These are phyloP conservation scores for Andrena trimmerana DNA, from an alignment of 2,888 invertebrate species.

Conservation along the genomic window DNA sequence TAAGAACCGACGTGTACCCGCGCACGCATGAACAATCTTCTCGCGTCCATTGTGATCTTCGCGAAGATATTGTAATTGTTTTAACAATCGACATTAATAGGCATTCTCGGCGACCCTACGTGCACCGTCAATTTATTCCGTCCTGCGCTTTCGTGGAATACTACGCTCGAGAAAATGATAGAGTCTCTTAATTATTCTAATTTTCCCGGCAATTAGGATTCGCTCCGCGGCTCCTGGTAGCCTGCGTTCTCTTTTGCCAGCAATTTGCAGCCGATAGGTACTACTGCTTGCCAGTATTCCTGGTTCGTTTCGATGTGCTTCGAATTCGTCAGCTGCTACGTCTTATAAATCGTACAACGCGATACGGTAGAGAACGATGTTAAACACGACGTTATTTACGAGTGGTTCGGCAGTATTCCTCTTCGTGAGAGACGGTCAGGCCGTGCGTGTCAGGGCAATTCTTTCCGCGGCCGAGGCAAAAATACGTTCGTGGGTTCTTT, in stretches of 20 bases:
- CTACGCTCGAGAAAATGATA: conserved; percentile 1
- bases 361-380: conserved; percentile 65
- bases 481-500: conserved; percentile 73
- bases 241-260: neutral
- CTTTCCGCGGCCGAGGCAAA: conserved; percentile 74
- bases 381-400: conserved; percentile 73
- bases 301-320: conserved; percentile 22
- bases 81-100: conserved; percentile 46
- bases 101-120: conserved; percentile 15
- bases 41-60: conserved; percentile 37
- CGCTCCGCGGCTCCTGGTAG: neutral
- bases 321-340: conserved; percentile 52
- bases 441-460: conserved; percentile 74
- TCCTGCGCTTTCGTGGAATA: neutral
- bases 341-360: conserved; percentile 55
- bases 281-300: neutral
- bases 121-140: conserved; percentile 22
- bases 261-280: conserved; percentile 21
- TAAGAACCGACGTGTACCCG: conserved; percentile 73
- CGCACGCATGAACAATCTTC: conserved; percentile 68
- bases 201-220: neutral
- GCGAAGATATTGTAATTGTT: conserved; percentile 56
- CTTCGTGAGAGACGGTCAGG: conserved; percentile 68
- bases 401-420: conserved; percentile 68
- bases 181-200: conserved; percentile 12